Conservation (phyloP, 2,888 invertebrate genomes). For the Neoitamus cyanurus region DNA sequence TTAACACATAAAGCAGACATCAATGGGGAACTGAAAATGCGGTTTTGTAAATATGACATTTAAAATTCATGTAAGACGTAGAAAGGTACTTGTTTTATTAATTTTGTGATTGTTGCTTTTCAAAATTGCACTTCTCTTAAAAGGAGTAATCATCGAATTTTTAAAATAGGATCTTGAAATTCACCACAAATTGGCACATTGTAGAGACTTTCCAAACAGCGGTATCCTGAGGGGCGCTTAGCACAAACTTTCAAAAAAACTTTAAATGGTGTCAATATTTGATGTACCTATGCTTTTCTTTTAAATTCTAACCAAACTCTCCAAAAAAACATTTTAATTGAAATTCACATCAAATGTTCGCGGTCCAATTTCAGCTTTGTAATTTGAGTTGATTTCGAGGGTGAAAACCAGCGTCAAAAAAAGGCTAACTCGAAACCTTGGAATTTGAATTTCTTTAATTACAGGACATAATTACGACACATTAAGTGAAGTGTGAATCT, state of each 20-base stretch:
- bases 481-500: not conserved
- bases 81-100: no score
- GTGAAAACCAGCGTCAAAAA: not conserved
- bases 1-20: constrained; percentile 68
- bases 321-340: not conserved
- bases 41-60: not conserved
- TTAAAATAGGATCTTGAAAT: no score
- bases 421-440: not conserved
- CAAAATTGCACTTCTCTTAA: no score
- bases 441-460: not conserved
- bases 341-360: not conserved
- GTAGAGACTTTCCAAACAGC: no score
- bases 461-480: not conserved
- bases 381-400: not conserved
- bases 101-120: not conserved
- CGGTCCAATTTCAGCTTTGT: not conserved
- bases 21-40: constrained; percentile 61
- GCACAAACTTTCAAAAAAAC: no score
- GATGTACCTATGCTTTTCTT: no score
- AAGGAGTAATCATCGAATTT: no score
- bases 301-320: no score
- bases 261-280: no score
- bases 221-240: no score
- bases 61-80: no score
- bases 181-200: no score